These are phyloP conservation scores for Cephus pulcher DNA, from an alignment of 2,888 invertebrate species.

Conservation along the genomic window DNA sequence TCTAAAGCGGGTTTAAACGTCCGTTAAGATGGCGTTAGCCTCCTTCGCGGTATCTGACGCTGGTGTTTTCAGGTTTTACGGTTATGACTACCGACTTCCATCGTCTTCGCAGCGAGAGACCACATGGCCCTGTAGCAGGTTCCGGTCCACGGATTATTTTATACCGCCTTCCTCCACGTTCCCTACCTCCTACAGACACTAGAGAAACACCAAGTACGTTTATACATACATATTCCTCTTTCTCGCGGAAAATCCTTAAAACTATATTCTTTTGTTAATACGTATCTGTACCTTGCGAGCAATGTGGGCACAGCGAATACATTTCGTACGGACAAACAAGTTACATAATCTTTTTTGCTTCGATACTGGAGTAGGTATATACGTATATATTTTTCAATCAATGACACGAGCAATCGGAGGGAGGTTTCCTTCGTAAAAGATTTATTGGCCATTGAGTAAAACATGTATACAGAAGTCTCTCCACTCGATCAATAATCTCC, in stretches of 20 bases:
- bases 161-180: constrained; percentile 14
- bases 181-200: background rate
- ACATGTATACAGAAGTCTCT: background rate
- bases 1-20: background rate
- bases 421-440: constrained; percentile 14
- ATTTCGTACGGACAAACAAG: background rate
- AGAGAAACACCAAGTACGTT: background rate
- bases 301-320: background rate
- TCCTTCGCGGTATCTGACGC: constrained; percentile 15
- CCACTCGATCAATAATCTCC: background rate
- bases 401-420: background rate
- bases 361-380: background rate
- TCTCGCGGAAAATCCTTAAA: background rate
- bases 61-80: constrained; percentile 51
- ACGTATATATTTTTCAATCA: background rate
- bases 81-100: constrained; percentile 48
- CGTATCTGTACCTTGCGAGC: background rate
- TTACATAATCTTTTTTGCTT: background rate
- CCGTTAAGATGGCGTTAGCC: background rate
- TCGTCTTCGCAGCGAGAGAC: constrained; percentile 21
- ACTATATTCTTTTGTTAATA: background rate
- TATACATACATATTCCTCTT: background rate
- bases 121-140: constrained; percentile 53
- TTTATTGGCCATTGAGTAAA: constrained; percentile 16
- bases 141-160: constrained; percentile 49